These are phyloP conservation scores for Leptopilina myrica DNA, from an alignment of 2,888 invertebrate genomes.

Conservation along the genomic window DNA sequence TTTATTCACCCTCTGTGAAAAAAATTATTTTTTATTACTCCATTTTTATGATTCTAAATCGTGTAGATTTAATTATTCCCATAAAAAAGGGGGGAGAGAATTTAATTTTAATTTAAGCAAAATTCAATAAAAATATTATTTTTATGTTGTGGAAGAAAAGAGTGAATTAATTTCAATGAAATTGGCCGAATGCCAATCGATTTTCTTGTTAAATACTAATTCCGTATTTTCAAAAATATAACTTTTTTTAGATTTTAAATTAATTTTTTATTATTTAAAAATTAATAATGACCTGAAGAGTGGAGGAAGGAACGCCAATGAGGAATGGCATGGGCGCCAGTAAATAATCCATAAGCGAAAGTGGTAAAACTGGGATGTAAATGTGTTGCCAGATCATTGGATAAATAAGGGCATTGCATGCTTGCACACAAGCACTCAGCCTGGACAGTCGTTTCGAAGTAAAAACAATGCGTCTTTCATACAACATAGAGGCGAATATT, in stretches of 20 bases:
- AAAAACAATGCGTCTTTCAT: slow-evolving; percentile 95
- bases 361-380: slow-evolving; percentile 96
- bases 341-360: slow-evolving; percentile 91
- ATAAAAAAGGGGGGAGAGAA: too few species aligned
- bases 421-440: slow-evolving; percentile 95
- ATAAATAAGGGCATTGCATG: slow-evolving; percentile 95
- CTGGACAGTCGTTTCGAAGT: slow-evolving; percentile 93
- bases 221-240: too few species aligned
- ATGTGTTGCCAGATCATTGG: slow-evolving; percentile 99
- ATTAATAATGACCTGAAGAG: slow-evolving; percentile 82
- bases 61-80: not conserved
- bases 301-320: slow-evolving; percentile 93
- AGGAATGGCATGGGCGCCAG: slow-evolving; percentile 98
- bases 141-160: too few species aligned
- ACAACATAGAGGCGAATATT: slow-evolving; percentile 95
- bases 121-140: too few species aligned
- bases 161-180: too few species aligned
- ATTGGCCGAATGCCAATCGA: too few species aligned
- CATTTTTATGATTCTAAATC: not conserved
- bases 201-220: too few species aligned
- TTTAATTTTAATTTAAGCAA: too few species aligned
- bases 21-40: not conserved
- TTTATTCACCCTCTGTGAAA: slow-evolving; percentile 83
- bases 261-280: slow-evolving; percentile 8
- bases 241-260: slow-evolving; percentile 14